A percentile compares a stretch with the other conserved stretches of the same genome.
These are phyloP conservation scores for Corythaixoides concolor DNA, from an alignment of 2,113 vertebrate species.

Conservation along the genomic window DNA sequence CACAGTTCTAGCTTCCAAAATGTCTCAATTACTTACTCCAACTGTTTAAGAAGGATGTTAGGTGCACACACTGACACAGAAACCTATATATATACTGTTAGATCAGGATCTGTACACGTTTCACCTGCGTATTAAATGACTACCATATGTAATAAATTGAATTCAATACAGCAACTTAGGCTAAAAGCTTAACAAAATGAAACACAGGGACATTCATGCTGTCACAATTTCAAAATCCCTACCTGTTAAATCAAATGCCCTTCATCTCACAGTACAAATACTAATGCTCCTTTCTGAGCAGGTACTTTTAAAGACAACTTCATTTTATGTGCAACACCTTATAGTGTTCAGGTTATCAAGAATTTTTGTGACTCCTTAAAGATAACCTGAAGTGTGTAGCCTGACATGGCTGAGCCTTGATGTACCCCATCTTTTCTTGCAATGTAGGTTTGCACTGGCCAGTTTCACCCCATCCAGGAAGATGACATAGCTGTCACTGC, in stretches of 20 bases:
- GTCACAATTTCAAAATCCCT: background rate
- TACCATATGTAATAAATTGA: background rate
- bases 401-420: background rate
- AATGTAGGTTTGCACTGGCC: background rate
- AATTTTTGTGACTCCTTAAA: background rate
- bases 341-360: background rate
- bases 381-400: background rate
- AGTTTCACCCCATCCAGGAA: background rate
- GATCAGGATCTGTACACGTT: background rate
- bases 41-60: background rate
- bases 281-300: background rate
- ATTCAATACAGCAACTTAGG: background rate
- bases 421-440: background rate
- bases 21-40: background rate
- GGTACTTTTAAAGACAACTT: background rate
- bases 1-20: background rate
- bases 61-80: background rate
- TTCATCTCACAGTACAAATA: background rate
- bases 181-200: background rate
- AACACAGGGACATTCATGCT: fast-evolving
- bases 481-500: background rate
- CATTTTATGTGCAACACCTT: background rate
- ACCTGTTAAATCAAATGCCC: background rate
- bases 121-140: background rate
- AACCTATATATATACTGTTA: background rate